Conservation (phyloP, 2,888 invertebrate genomes). For the Synergus umbraculus region DNA sequence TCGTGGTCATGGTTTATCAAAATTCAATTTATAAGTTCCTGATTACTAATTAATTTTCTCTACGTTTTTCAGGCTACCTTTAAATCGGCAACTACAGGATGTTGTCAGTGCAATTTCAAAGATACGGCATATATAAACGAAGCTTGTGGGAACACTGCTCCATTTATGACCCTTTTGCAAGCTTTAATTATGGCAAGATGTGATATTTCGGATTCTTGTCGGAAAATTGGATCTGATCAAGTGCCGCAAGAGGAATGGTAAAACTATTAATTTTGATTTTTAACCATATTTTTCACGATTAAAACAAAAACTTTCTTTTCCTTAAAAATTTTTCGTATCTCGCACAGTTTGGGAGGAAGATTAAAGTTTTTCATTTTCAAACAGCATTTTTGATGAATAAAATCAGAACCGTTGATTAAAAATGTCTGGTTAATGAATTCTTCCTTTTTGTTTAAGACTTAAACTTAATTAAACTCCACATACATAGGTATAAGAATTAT, state of each 20-base stretch:
- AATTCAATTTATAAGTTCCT: not conserved
- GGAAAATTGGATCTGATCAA: slow-evolving; percentile 67
- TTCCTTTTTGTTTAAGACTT: too few species aligned
- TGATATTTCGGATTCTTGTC: slow-evolving; percentile 72
- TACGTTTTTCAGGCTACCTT: slow-evolving; percentile 37
- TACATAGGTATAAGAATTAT: too few species aligned
- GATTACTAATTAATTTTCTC: not conserved
- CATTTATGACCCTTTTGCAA: slow-evolving; percentile 71
- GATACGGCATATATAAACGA: slow-evolving; percentile 69
- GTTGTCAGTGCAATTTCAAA: slow-evolving; percentile 67
- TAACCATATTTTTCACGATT: too few species aligned
- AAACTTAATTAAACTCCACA: too few species aligned
- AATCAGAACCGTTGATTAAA: too few species aligned
- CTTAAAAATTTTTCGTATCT: too few species aligned
- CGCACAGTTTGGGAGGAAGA: too few species aligned
- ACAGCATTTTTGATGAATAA: too few species aligned
- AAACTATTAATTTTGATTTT: slow-evolving; percentile 12
- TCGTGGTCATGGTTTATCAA: not conserved
- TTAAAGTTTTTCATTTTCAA: too few species aligned
- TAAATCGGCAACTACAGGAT: slow-evolving; percentile 48
- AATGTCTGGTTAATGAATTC: too few species aligned
- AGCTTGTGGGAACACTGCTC: slow-evolving; percentile 64
- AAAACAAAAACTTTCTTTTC: too few species aligned
- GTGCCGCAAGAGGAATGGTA: slow-evolving; percentile 68
- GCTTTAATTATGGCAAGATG: slow-evolving; percentile 68